Conservation (phyloP, 2,888 invertebrate species). For the Parelbella ahira region DNA sequence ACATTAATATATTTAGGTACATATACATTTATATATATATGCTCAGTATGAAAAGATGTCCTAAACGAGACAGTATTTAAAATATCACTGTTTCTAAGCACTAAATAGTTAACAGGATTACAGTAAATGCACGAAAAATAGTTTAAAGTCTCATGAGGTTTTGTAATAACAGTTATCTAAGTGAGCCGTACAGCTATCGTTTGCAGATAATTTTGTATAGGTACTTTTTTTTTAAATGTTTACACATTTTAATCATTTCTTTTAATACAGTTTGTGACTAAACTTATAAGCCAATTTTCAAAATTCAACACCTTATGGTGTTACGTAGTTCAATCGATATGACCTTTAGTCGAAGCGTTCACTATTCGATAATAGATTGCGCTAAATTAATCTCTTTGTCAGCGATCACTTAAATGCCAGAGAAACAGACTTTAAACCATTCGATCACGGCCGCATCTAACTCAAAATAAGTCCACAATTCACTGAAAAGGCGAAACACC, state of each 20-base stretch:
- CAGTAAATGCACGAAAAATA: slow-evolving; percentile 81
- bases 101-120: slow-evolving; percentile 73
- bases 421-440: no score
- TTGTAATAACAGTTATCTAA: slow-evolving; percentile 54
- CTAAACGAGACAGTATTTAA: slow-evolving; percentile 54
- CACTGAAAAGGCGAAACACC: no score
- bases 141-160: slow-evolving; percentile 67
- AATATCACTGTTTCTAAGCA: slow-evolving; percentile 73
- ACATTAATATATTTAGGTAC: slow-evolving; percentile 39
- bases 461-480: no score
- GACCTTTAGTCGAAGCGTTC: no score
- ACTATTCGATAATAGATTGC: no score
- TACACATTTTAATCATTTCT: no score
- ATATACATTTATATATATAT: slow-evolving; percentile 32
- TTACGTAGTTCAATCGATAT: no score
- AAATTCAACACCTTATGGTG: no score
- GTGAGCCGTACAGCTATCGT: slow-evolving; percentile 55
- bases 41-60: slow-evolving; percentile 40
- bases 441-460: no score
- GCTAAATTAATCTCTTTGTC: no score
- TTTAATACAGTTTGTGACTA: not conserved
- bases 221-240: no score
- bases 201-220: slow-evolving; percentile 45
- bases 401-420: no score
- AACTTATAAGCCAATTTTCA: not conserved